phyloP scores from a whole-genome alignment of 2,113 vertebrate genomes.

The Casuarius casuarius region DNA sequence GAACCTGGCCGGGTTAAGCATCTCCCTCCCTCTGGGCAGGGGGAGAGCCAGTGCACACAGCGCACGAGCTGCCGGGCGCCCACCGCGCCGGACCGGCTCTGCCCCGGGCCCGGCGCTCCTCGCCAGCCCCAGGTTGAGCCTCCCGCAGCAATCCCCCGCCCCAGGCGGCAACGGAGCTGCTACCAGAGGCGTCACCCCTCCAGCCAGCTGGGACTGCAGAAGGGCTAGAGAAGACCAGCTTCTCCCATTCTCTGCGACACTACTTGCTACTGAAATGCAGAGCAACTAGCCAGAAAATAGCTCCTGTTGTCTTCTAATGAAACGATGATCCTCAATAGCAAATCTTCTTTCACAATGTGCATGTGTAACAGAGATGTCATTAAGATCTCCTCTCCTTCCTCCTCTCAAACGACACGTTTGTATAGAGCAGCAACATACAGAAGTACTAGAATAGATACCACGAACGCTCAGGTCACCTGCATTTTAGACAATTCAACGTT shows the following conservation, averaged over 20 bases:
- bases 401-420: neutral
- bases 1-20: neutral
- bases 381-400: neutral
- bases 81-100: neutral
- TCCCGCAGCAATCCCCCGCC: neutral
- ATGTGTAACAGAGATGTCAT: neutral
- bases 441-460: neutral
- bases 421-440: neutral
- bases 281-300: neutral
- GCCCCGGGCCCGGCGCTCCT: neutral
- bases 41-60: too few relatives aligned
- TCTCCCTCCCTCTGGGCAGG: neutral
- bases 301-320: neutral
- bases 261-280: neutral
- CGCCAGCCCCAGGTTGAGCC: too few relatives aligned
- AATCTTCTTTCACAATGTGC: neutral
- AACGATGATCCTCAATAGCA: neutral
- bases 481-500: neutral
- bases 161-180: too few relatives aligned
- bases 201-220: neutral
- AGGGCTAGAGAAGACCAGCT: neutral
- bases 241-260: neutral
- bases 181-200: neutral
- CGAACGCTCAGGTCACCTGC: neutral
- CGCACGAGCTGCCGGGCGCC: neutral